A percentile compares a stretch with the other conserved stretches of the same genome.
Conservation (phyloP, 2,797 vertebrate genomes). For the Aphelocoma californica region DNA sequence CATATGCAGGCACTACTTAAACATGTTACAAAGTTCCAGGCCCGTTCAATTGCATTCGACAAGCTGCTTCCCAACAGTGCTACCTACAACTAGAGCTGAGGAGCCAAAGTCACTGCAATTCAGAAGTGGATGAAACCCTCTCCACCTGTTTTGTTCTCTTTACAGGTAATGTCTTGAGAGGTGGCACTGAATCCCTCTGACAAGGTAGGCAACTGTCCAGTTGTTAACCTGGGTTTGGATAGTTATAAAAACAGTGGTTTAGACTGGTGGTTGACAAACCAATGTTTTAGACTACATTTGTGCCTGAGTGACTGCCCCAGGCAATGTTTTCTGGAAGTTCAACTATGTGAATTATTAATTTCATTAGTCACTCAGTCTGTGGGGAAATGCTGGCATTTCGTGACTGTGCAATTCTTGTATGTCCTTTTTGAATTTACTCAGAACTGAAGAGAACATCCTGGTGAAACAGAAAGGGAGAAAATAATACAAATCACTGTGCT, state of each 20-base stretch:
- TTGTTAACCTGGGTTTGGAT: neutral
- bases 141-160: neutral
- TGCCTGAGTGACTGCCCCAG: fast-evolving
- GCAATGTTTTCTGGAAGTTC: neutral
- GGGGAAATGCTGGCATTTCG: neutral
- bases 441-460: neutral
- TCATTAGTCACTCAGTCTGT: neutral
- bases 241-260: neutral
- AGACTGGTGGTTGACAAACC: neutral
- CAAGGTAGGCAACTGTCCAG: neutral
- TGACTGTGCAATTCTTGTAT: neutral
- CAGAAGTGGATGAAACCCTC: neutral
- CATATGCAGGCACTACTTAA: fast-evolving
- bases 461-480: neutral
- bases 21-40: neutral
- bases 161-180: neutral
- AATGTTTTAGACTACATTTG: neutral
- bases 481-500: neutral
- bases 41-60: neutral
- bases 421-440: neutral
- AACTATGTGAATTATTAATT: neutral
- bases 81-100: neutral
- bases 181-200: neutral
- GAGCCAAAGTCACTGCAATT: neutral
- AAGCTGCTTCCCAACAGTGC: neutral